phyloP scores from a whole-genome alignment of 2,888 invertebrate species.

The Torymus aiolomorphi region DNA sequence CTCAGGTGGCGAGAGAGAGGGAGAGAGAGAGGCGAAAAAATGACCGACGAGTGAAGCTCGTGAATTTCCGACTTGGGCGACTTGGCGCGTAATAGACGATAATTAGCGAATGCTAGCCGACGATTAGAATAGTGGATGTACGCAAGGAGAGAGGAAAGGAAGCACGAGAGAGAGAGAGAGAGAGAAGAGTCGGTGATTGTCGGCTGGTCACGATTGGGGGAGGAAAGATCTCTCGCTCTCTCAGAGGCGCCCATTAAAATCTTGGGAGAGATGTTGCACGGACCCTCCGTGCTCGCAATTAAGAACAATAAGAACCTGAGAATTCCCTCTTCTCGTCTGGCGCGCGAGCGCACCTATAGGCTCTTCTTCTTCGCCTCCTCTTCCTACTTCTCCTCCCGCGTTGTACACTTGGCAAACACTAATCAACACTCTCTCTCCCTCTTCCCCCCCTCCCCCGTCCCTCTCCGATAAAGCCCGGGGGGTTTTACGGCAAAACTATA shows the following conservation, averaged over 20 bases:
- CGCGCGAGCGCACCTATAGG: no score
- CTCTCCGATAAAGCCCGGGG: conserved; percentile 44
- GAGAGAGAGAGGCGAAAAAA: neutral
- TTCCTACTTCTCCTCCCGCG: neutral
- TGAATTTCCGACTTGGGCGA: conserved; percentile 53
- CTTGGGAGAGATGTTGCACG: conserved; percentile 30
- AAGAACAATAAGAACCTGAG: conserved; percentile 56
- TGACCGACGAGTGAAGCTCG: conserved; percentile 20
- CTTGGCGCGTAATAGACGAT: conserved; percentile 54
- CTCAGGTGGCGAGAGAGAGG: conserved; percentile 36
- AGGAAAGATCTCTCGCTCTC: conserved; percentile 35
- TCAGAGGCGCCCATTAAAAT: conserved; percentile 51
- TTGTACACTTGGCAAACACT: conserved; percentile 40
- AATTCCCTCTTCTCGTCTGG: no score
- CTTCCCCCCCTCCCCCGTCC: no score
- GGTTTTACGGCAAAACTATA: conserved; percentile 31
- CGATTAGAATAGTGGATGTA: conserved; percentile 56
- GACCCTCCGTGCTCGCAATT: conserved; percentile 47
- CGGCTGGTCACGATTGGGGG: conserved; percentile 57
- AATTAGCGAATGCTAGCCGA: conserved; percentile 56
- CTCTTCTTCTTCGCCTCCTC: neutral
- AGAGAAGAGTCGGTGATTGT: conserved; percentile 45
- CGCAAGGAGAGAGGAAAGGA: neutral
- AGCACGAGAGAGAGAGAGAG: neutral
- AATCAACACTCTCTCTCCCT: conserved; percentile 54